Evolutionary conservation across 1,140 invertebrate genomes (phyloP).

Genomic region (Drosophila nikananu): DNA sequence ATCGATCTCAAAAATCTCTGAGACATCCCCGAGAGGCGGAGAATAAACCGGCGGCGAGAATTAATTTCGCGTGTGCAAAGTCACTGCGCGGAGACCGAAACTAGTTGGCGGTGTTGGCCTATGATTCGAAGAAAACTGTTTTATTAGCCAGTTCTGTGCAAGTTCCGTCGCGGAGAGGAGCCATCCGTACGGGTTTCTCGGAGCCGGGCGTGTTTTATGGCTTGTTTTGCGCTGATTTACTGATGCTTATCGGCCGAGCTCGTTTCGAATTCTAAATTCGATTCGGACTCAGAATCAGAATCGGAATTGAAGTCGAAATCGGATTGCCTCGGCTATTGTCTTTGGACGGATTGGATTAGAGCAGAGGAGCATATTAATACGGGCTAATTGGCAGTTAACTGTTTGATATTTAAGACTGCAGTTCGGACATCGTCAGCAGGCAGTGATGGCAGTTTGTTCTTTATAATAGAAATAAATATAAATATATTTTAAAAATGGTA

Average conservation of each 20-base stretch:
- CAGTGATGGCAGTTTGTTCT: not conserved
- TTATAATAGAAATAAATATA: not conserved
- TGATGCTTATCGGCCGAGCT: constrained; percentile 72
- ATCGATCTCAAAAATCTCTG: constrained; percentile 13
- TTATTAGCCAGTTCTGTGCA: constrained; percentile 55
- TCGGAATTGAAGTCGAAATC: constrained; percentile 6
- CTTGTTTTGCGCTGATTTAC: constrained; percentile 72
- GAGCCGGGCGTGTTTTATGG: constrained; percentile 72
- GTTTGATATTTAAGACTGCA: constrained; percentile 74
- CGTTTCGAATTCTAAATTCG: constrained; percentile 62
- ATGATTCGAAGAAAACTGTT: constrained; percentile 53
- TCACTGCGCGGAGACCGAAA: constrained; percentile 32
- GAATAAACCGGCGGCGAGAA: constrained; percentile 58
- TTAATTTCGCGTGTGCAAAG: constrained; percentile 52
- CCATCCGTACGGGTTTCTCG: constrained; percentile 52
- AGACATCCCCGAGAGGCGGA: constrained; percentile 47
- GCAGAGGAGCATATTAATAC: constrained; percentile 66
- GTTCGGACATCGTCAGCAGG: not conserved
- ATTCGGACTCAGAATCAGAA: constrained; percentile 14
- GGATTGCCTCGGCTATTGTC: constrained; percentile 20
- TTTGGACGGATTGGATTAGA: constrained; percentile 37
- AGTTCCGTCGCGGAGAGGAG: constrained; percentile 45
- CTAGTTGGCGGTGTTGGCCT: constrained; percentile 47
- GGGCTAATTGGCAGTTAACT: constrained; percentile 69
- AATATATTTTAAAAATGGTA: not conserved